Conservation (phyloP, 2,113 vertebrate species). For the Strix aluco region DNA sequence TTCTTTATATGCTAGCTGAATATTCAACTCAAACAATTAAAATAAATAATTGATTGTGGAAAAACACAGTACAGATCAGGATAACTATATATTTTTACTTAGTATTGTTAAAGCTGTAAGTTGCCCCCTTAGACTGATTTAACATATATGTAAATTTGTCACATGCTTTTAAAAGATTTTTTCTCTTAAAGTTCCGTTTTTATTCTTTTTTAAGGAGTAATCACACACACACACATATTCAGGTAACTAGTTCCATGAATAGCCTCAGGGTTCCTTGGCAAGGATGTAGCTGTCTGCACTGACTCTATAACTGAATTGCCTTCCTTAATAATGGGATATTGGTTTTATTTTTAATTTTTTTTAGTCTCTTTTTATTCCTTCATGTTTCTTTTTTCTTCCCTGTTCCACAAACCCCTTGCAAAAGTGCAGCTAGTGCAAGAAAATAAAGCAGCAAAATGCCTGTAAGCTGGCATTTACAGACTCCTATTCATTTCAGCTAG, state of each 20-base stretch:
- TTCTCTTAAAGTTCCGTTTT: not conserved
- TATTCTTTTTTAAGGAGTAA: not conserved
- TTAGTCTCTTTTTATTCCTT: not conserved
- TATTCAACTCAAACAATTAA: not conserved
- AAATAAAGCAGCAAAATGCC: not conserved
- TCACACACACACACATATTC: not conserved
- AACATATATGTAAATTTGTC: not conserved
- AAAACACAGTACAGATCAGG: not conserved
- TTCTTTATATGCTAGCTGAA: not conserved
- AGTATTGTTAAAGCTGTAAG: not conserved
- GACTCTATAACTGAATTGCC: slow-evolving; percentile 40
- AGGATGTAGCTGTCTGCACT: slow-evolving; percentile 26
- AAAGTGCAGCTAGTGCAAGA: not conserved
- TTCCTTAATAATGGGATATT: slow-evolving; percentile 30
- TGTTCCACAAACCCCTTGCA: not conserved
- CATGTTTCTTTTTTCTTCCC: not conserved
- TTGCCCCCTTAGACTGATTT: not conserved
- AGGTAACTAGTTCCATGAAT: slow-evolving; percentile 22
- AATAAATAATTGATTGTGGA: not conserved
- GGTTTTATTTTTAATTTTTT: slow-evolving; percentile 11
- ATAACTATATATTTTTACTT: not conserved
- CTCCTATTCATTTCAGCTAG: not conserved
- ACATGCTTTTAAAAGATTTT: not conserved
- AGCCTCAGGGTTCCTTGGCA: slow-evolving; percentile 30
- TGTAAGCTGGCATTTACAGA: not conserved